Evolutionary conservation across 2,888 invertebrate species (phyloP), one percentile per base, ranked within the genome.

Genomic region (Seira sanloemensis): DNA sequence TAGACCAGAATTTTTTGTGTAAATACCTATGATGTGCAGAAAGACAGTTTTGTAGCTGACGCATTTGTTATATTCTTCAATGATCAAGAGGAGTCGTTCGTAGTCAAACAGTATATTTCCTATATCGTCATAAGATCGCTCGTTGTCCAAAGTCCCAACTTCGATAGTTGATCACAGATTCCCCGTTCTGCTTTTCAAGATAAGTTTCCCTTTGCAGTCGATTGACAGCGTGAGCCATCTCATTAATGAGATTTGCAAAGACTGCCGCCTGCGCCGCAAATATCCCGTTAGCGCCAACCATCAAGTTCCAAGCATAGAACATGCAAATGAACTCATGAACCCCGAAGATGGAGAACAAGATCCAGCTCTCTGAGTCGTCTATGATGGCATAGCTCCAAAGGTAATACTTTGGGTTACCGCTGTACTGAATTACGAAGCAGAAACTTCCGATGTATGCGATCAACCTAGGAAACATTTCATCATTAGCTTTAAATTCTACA

Each of bases 261-360:
- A 37, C 68, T 46, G 58, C 21, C 0, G 66, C 46, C n/a, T 69
- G 69, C 4, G 69, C 66, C n/a, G 80, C 54, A 21, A 80, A 75
- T n/a, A 80, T 1, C 7, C 58, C 16, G n/a, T 80, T 75, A 5
- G 75, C 25, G 19, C 75, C 24, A 0, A 58, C 67, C 81, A 81
- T 81, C 24, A 81, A 23, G 23, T 65, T 69, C 81, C 81, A 81
- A 1, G 76, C 81, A 58, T 81, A 75, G 2, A 81, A 16, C 81
- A 81, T 81, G 27, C 69, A 81, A 1, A 76, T 21, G n/a, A 81
- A 76, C 46, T 81, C 81, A n/a, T 81, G 37, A 24, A 23, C 50
- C 65, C 81, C 81, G 27, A 75, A 81, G 19, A 81, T n/a, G n/a
- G 50, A 18, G 1, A 9, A 50, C 7, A 71, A 24, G 26, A 81